A percentile compares a stretch with the other conserved stretches of the same genome.
Conservation (phyloP, 2,888 invertebrate genomes). For the Sericinus montela region DNA sequence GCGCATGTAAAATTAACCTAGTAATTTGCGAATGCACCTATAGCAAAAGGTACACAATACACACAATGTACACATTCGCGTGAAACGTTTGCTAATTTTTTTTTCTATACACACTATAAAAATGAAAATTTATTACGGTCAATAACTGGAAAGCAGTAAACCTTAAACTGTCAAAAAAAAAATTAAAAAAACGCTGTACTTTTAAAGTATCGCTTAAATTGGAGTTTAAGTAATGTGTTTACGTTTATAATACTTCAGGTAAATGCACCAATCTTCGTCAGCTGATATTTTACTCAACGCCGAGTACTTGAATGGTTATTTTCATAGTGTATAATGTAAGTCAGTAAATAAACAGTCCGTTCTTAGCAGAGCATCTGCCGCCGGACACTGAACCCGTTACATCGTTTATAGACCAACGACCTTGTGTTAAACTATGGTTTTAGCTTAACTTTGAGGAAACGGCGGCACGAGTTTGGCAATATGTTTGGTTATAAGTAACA, state of each 20-base stretch:
- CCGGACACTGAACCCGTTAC: constrained; percentile 69
- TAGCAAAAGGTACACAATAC: too few relatives aligned
- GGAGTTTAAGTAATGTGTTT: constrained; percentile 8
- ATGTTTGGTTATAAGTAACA: background rate
- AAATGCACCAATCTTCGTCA: constrained; percentile 9
- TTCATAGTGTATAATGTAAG: constrained; percentile 26
- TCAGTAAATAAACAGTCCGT: constrained; percentile 32
- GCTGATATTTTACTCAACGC: constrained; percentile 20
- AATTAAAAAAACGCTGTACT: constrained; percentile 7
- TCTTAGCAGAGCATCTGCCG: constrained; percentile 36
- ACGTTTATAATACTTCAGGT: constrained; percentile 13
- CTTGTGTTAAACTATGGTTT: constrained; percentile 43
- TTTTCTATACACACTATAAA: constrained; percentile 4
- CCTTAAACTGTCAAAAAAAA: background rate
- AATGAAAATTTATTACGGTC: constrained; percentile 12
- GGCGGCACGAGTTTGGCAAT: background rate
- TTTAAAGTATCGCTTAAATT: background rate
- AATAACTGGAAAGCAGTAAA: constrained; percentile 7
- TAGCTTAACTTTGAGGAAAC: constrained; percentile 18
- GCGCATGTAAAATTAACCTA: too few relatives aligned
- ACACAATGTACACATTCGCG: too few relatives aligned
- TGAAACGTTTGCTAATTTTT: background rate
- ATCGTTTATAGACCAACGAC: constrained; percentile 69
- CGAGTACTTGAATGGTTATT: constrained; percentile 23
- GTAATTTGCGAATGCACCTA: too few relatives aligned